Evolutionary conservation across 2,113 vertebrate genomes (phyloP).

Genomic region (Passerina amoena): DNA sequence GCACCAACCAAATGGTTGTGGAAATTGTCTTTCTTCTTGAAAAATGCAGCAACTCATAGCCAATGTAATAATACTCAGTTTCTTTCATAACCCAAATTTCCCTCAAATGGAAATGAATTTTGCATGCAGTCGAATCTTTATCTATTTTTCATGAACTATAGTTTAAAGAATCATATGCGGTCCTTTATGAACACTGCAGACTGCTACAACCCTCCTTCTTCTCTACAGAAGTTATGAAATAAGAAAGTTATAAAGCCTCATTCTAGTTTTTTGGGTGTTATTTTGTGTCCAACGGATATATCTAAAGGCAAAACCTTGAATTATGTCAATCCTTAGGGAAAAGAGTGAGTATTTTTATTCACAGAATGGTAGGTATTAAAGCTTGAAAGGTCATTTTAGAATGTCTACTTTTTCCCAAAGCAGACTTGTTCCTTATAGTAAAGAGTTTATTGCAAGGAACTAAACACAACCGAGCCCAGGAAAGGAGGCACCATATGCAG

Average conservation of each 20-base stretch:
- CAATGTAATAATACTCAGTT: not conserved
- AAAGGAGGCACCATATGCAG: not conserved
- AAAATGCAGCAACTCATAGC: slow-evolving; percentile 25
- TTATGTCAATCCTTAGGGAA: slow-evolving; percentile 1
- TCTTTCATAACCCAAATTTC: slow-evolving; percentile 17
- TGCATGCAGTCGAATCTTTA: slow-evolving; percentile 20
- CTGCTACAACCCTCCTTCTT: not conserved
- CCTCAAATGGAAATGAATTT: slow-evolving; percentile 44
- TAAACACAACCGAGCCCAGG: not conserved
- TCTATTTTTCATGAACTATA: slow-evolving; percentile 43
- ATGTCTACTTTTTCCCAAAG: slow-evolving; percentile 5
- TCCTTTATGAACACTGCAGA: slow-evolving; percentile 20
- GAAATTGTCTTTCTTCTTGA: not conserved
- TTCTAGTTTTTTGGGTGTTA: not conserved
- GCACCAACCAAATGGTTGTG: not conserved
- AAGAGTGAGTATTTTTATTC: slow-evolving; percentile 27
- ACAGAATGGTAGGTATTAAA: not conserved
- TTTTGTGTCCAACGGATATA: not conserved
- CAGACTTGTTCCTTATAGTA: not conserved
- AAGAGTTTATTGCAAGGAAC: slow-evolving; percentile 20
- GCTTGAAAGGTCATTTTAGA: slow-evolving; percentile 40
- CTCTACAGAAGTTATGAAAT: not conserved
- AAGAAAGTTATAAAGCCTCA: not conserved
- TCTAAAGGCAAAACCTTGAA: not conserved
- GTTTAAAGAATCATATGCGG: slow-evolving; percentile 5